These are phyloP conservation scores for Polydrusus pterygomalis DNA, from an alignment of 2,888 invertebrate species.

Conservation along the genomic window DNA sequence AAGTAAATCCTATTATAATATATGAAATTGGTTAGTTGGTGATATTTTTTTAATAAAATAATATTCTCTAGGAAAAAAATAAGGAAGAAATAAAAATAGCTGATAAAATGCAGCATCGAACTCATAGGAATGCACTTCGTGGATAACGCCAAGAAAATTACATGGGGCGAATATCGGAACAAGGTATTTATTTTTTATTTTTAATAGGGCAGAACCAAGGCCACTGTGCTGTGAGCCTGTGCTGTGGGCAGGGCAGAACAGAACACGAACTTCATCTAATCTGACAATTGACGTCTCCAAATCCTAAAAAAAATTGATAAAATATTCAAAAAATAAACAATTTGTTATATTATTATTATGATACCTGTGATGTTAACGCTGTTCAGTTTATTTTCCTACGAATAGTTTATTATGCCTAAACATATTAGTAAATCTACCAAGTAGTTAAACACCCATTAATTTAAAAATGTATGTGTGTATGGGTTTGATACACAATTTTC, in stretches of 20 bases:
- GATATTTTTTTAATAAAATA: too few relatives aligned
- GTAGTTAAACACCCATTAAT: slow-evolving; percentile 9
- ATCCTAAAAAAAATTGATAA: slow-evolving; percentile 4
- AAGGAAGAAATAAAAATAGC: too few relatives aligned
- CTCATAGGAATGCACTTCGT: too few relatives aligned
- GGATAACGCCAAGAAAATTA: too few relatives aligned
- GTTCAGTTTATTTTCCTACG: slow-evolving; percentile 23
- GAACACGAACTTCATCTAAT: too few relatives aligned
- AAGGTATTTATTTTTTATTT: neutral
- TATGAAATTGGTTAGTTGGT: too few relatives aligned
- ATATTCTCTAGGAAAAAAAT: too few relatives aligned
- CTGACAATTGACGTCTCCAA: neutral
- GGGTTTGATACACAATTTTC: neutral
- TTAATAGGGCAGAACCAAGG: neutral
- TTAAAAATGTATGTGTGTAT: neutral
- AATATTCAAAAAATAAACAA: slow-evolving; percentile 25
- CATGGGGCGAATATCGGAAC: neutral
- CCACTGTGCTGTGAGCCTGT: too few relatives aligned
- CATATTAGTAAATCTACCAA: slow-evolving; percentile 10
- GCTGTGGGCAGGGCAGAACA: too few relatives aligned
- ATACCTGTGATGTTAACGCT: slow-evolving; percentile 12
- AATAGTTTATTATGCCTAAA: slow-evolving; percentile 16
- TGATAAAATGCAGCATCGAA: too few relatives aligned
- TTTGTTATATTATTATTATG: slow-evolving; percentile 2
- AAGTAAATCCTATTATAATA: too few relatives aligned